These are phyloP conservation scores for Xyrichtys novacula DNA, from an alignment of 2,797 vertebrate genomes.

Conservation along the genomic window DNA sequence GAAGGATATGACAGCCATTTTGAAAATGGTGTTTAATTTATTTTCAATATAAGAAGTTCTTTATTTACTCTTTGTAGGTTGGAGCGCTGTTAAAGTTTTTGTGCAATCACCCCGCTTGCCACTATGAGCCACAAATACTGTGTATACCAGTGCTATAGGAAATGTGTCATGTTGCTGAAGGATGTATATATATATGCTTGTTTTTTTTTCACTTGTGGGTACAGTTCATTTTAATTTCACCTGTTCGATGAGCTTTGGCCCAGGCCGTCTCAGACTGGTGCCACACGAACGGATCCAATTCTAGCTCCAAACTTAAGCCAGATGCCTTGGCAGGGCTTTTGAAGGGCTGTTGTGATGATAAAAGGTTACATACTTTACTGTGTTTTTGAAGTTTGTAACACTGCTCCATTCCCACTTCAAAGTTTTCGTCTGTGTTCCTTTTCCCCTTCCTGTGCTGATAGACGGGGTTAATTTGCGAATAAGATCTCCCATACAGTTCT, in stretches of 20 bases:
- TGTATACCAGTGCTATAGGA: conserved; percentile 59
- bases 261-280: conserved; percentile 26
- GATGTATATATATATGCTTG: conserved; percentile 42
- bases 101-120: conserved; percentile 78
- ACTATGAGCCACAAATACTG: conserved; percentile 77
- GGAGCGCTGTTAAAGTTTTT: conserved; percentile 60
- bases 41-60: conserved; percentile 57
- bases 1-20: conserved; percentile 61
- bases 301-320: conserved; percentile 61
- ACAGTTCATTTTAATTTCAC: conserved; percentile 41
- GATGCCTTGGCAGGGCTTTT: conserved; percentile 62
- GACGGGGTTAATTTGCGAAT: conserved; percentile 54
- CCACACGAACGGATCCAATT: conserved; percentile 59
- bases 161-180: conserved; percentile 63
- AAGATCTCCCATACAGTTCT: conserved; percentile 49
- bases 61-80: conserved; percentile 54
- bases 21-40: conserved; percentile 75
- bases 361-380: conserved; percentile 48
- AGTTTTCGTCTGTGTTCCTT: conserved; percentile 29
- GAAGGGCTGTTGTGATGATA: conserved; percentile 63
- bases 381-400: conserved; percentile 62
- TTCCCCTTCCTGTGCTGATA: conserved; percentile 54
- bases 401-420: conserved; percentile 66
- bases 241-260: conserved; percentile 37
- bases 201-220: conserved; percentile 38